phyloP scores from a whole-genome alignment of 53 echinoderm and acorn worm genomes.

The Holothuria leucospilota region DNA sequence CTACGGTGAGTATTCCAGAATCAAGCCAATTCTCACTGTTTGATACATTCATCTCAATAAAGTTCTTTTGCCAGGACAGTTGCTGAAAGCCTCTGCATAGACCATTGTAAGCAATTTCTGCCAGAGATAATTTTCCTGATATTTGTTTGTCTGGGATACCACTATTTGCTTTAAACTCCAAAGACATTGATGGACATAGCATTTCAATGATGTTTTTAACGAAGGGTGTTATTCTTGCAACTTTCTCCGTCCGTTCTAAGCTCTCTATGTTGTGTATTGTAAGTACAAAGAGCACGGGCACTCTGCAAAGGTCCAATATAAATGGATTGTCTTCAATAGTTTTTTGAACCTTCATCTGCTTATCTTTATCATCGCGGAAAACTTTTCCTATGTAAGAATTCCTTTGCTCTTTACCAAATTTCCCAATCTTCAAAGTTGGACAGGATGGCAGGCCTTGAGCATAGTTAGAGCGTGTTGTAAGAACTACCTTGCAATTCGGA shows the following conservation, averaged over 20 bases:
- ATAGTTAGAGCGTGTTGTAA: not conserved
- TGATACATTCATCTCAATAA: not conserved
- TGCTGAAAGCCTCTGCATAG: not conserved
- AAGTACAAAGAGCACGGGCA: not conserved
- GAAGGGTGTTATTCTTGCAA: not conserved
- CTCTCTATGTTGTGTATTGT: slow-evolving; percentile 1
- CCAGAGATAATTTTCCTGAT: not conserved
- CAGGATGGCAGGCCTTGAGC: not conserved
- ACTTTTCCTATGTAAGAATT: not conserved
- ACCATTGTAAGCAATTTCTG: slow-evolving; percentile 8
- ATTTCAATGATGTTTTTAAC: not conserved
- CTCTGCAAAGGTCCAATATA: slow-evolving; percentile 2
- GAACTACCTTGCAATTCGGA: not conserved
- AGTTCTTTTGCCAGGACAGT: slow-evolving; percentile 1
- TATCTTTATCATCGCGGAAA: not conserved
- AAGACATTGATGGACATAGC: not conserved
- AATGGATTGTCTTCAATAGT: not conserved
- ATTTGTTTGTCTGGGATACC: too few species aligned
- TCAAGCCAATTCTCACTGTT: slow-evolving; percentile 12
- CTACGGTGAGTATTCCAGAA: slow-evolving; percentile 10
- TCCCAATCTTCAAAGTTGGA: slow-evolving; percentile 21
- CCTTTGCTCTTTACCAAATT: slow-evolving; percentile 2
- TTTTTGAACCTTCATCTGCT: not conserved
- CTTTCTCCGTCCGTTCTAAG: not conserved
- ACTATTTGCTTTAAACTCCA: too few species aligned